These are phyloP conservation scores for Andrena trimmerana DNA, from an alignment of 2,888 invertebrate species.

Conservation along the genomic window DNA sequence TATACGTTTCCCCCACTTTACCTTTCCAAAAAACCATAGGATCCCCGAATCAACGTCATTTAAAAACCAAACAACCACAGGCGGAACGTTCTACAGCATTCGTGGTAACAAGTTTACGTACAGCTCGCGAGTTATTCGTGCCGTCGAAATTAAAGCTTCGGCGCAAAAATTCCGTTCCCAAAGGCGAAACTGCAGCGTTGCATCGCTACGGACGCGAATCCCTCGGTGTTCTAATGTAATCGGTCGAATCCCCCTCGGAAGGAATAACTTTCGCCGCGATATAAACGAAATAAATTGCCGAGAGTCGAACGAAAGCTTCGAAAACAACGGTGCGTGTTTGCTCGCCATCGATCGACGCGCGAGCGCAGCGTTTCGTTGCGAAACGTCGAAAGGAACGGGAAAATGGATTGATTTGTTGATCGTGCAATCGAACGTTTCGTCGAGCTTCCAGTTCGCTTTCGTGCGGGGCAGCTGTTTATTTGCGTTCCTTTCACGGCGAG, in stretches of 20 bases:
- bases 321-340: slow-evolving; percentile 9
- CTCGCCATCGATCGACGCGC: slow-evolving; percentile 13
- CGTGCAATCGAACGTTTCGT: slow-evolving; percentile 11
- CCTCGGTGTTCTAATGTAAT: slow-evolving; percentile 16
- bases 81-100: slow-evolving; percentile 7
- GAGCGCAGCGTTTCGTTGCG: neutral
- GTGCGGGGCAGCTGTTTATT: slow-evolving; percentile 8
- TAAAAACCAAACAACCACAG: neutral
- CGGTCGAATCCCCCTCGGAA: slow-evolving; percentile 14
- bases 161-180: slow-evolving; percentile 38
- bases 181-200: slow-evolving; percentile 8
- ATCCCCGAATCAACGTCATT: neutral
- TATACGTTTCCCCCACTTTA: neutral
- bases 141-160: slow-evolving; percentile 32
- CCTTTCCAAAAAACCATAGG: neutral
- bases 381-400: slow-evolving; percentile 6
- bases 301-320: neutral
- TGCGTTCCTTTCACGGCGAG: slow-evolving; percentile 5
- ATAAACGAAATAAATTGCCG: slow-evolving; percentile 25
- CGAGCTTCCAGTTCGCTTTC: slow-evolving; percentile 1
- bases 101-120: neutral
- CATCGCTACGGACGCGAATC: slow-evolving; percentile 26
- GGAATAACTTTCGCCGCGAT: slow-evolving; percentile 32
- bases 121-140: neutral
- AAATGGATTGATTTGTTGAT: slow-evolving; percentile 42